These are phyloP conservation scores for Tortricodes alternella DNA, from an alignment of 2,888 invertebrate species.

Conservation along the genomic window DNA sequence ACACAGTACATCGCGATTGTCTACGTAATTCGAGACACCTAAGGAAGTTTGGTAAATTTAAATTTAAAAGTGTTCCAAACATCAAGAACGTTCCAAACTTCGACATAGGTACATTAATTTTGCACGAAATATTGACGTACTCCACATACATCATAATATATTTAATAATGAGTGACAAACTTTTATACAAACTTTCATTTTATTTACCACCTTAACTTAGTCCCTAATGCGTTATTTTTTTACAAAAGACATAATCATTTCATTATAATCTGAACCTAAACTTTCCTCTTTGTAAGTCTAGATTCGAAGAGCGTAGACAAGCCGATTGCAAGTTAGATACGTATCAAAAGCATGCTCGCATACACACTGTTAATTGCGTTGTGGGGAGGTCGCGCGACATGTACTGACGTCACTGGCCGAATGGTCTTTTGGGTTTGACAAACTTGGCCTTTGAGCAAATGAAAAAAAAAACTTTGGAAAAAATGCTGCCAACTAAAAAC, in stretches of 20 bases:
- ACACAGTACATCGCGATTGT: slow-evolving; percentile 39
- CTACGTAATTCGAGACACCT: slow-evolving; percentile 13
- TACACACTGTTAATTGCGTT: slow-evolving; percentile 63
- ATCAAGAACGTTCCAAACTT: too few species aligned
- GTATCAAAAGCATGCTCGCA: slow-evolving; percentile 71
- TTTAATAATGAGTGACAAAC: too few species aligned
- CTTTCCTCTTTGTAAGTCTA: neutral
- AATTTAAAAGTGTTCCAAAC: neutral
- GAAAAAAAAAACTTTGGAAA: too few species aligned
- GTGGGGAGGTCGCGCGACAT: slow-evolving; percentile 28
- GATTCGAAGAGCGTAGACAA: slow-evolving; percentile 35
- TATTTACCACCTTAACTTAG: too few species aligned
- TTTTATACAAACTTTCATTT: too few species aligned
- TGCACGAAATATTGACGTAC: too few species aligned
- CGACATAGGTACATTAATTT: too few species aligned
- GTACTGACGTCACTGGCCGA: neutral
- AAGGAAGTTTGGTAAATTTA: neutral
- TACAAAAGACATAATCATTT: too few species aligned
- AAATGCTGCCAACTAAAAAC: too few species aligned
- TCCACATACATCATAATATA: too few species aligned
- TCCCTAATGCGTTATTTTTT: too few species aligned
- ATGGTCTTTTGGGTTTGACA: neutral
- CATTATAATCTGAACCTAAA: too few species aligned
- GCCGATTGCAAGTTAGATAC: slow-evolving; percentile 64
- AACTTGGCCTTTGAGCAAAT: neutral